Evolutionary conservation across 1,140 invertebrate species (phyloP).

Genomic region (Solenopsis invicta): DNA sequence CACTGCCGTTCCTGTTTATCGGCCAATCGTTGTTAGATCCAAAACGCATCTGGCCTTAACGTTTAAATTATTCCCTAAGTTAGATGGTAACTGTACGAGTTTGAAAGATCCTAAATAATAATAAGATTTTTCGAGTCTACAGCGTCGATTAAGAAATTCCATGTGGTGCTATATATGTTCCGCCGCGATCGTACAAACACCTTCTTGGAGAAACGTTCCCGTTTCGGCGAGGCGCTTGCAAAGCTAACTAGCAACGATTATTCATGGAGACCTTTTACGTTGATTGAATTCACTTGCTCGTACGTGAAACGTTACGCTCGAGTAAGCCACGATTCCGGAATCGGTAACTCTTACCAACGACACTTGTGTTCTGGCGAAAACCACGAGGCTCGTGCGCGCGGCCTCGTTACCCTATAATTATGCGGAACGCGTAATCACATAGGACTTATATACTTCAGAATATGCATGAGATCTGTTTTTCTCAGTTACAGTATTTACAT

Average conservation of each 20-base stretch:
- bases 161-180: background rate
- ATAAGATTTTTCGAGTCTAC: conserved; percentile 14
- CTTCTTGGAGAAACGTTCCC: conserved; percentile 42
- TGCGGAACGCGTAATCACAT: conserved; percentile 28
- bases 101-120: conserved; percentile 15
- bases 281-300: conserved; percentile 67
- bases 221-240: conserved; percentile 48
- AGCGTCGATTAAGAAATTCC: conserved; percentile 29
- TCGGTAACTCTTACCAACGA: conserved; percentile 49
- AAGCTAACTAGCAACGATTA: conserved; percentile 48
- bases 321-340: conserved; percentile 64
- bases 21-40: conserved; percentile 1
- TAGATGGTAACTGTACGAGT: background rate
- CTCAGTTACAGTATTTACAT: conserved; percentile 2
- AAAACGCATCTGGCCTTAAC: conserved; percentile 11
- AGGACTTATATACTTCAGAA: conserved; percentile 19
- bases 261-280: conserved; percentile 70
- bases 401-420: conserved; percentile 45
- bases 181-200: background rate
- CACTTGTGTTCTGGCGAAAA: conserved; percentile 44
- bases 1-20: conserved; percentile 41
- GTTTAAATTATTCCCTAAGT: conserved; percentile 7
- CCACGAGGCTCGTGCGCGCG: conserved; percentile 45
- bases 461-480: background rate
- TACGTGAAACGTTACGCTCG: conserved; percentile 70